Evolutionary conservation across 2,113 vertebrate genomes (phyloP).

Genomic region (Notechis scutatus): DNA sequence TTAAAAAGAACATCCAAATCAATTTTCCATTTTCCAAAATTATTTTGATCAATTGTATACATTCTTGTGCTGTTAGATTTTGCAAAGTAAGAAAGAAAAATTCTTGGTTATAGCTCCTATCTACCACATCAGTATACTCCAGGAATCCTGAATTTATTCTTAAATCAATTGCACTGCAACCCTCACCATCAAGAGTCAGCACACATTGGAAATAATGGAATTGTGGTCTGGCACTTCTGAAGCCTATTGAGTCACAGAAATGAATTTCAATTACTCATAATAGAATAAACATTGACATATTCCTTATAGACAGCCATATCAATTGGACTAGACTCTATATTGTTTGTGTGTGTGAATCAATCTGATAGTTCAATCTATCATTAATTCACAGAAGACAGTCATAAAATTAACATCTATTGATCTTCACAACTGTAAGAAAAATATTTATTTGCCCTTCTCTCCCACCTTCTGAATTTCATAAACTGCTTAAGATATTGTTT

Average conservation of each 20-base stretch:
- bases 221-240: background rate
- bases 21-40: background rate
- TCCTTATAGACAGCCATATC: background rate
- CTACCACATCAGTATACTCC: background rate
- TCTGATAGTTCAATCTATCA: background rate
- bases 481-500: background rate
- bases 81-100: background rate
- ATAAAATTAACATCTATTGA: background rate
- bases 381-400: background rate
- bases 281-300: background rate
- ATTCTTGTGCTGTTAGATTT: background rate
- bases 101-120: background rate
- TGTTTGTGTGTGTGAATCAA: background rate
- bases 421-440: background rate
- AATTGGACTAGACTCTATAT: background rate
- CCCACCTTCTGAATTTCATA: background rate
- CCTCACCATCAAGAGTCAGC: background rate
- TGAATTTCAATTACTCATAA: background rate
- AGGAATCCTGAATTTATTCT: background rate
- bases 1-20: conserved; percentile 20
- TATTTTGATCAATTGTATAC: background rate
- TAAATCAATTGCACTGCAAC: background rate
- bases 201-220: background rate
- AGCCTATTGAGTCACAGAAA: background rate
- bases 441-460: background rate